phyloP scores from a whole-genome alignment of 2,797 vertebrate species.

The Hippocampus kuda region DNA sequence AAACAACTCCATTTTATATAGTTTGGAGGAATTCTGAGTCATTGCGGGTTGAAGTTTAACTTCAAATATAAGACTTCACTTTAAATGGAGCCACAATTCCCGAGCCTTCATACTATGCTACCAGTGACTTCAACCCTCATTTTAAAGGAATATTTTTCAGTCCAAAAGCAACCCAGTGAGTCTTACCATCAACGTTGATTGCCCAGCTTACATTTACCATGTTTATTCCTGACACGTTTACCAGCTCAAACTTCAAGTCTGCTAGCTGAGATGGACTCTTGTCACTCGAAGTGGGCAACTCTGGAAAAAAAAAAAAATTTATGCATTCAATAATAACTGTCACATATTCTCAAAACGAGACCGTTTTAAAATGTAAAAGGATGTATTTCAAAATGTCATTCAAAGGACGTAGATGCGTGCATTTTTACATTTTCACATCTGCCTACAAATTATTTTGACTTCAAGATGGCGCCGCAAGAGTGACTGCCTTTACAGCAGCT shows the following conservation, averaged over 20 bases:
- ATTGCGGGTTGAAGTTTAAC: not conserved
- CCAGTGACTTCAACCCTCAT: not conserved
- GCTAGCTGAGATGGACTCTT: conserved; percentile 49
- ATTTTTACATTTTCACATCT: too few species aligned
- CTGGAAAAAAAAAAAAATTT: conserved; percentile 29
- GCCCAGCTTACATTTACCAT: conserved; percentile 67
- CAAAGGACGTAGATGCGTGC: too few species aligned
- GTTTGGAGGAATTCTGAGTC: not conserved
- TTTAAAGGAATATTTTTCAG: not conserved
- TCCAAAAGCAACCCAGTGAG: not conserved
- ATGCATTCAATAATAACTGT: not conserved
- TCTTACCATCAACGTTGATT: conserved; percentile 67
- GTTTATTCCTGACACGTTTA: not conserved
- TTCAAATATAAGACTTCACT: not conserved
- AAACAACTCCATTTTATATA: not conserved
- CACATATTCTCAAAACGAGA: not conserved
- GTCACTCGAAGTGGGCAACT: accelerated
- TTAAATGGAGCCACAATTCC: not conserved
- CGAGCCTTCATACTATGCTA: not conserved
- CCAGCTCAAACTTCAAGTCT: conserved; percentile 26
- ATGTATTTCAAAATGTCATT: too few species aligned
- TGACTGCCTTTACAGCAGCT: too few species aligned
- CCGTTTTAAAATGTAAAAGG: too few species aligned
- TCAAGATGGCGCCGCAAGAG: too few species aligned
- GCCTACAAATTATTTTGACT: too few species aligned